Conservation (phyloP, 2,113 vertebrate species). For the Petaurus breviceps region DNA sequence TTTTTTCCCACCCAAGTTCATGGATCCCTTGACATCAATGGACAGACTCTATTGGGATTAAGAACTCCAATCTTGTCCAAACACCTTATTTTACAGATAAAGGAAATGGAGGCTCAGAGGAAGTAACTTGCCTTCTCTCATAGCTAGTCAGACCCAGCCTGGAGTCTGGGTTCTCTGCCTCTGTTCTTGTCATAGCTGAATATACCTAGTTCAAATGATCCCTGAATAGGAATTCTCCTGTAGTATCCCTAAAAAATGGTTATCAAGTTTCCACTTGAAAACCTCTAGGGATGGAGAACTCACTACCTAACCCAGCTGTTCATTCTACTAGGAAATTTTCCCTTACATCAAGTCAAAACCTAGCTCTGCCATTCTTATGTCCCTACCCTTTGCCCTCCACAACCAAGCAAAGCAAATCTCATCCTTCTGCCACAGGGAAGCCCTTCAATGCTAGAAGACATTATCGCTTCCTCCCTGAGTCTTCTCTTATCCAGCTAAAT, state of each 20-base stretch:
- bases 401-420: background rate
- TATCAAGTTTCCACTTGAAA: background rate
- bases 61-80: background rate
- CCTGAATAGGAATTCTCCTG: background rate
- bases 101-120: no score
- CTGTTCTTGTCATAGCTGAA: background rate
- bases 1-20: background rate
- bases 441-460: background rate
- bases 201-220: background rate
- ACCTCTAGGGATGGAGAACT: background rate
- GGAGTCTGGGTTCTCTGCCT: background rate
- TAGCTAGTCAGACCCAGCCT: background rate
- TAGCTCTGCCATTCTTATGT: background rate
- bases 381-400: background rate
- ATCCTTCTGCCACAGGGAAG: background rate
- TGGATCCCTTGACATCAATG: no score
- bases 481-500: background rate
- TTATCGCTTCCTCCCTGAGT: background rate
- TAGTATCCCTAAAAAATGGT: background rate
- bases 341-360: background rate
- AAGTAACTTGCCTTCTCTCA: background rate
- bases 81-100: background rate
- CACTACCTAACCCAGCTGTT: background rate
- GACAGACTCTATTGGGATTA: background rate
- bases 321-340: background rate